Evolutionary conservation across 2,797 vertebrate species (phyloP), one percentile per base, ranked within the genome.

Genomic region (Trichosurus vulpecula): DNA sequence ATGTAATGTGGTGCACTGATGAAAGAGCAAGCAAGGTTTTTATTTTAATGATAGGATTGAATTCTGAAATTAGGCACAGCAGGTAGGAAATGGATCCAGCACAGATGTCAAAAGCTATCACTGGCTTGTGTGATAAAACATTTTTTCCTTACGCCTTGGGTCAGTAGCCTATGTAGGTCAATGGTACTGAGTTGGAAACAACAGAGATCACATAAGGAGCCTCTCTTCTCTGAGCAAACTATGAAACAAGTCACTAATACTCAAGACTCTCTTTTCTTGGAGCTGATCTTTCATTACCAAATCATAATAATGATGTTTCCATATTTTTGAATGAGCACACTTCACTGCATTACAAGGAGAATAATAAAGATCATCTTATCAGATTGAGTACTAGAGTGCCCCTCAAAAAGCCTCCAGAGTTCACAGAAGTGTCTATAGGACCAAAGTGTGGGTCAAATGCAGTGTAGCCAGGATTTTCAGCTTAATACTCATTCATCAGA

Each of bases 31-130:
- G 91, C 12, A 95, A 95, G 53, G 5, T 89, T 97, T 97, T 97
- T 94, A 58, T 96, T 97, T 97, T 95, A 97, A 93, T 97, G 93
- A 93, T n/a, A 94, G 96, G 98, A 97, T 47, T 56, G 61, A 95
- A 95, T 95, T 96, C 91, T 97, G 97, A 98, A 98, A 97, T 90
- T 95, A 97, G 97, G 93, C 41, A 94, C 94, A 96, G 94, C 4
- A 0, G 97, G 97, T 97, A 97, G 91, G 93, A 97, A 96, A 54
- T 97, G 30, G 97, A 97, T 96, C 81, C 91, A 97, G 91, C 81
- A 97, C 93, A 92, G 94, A 93, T 95, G 96, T 94, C 2, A 54
- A 97, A 95, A 97, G 14, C 94, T 97, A 96, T 90, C 96, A 95
- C 94, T 97, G 97, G 92, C 57, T 95, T 94, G 52, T 94, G 94